These are phyloP conservation scores for Cephalopholis sonnerati DNA, from an alignment of 2,113 vertebrate species.

Conservation along the genomic window DNA sequence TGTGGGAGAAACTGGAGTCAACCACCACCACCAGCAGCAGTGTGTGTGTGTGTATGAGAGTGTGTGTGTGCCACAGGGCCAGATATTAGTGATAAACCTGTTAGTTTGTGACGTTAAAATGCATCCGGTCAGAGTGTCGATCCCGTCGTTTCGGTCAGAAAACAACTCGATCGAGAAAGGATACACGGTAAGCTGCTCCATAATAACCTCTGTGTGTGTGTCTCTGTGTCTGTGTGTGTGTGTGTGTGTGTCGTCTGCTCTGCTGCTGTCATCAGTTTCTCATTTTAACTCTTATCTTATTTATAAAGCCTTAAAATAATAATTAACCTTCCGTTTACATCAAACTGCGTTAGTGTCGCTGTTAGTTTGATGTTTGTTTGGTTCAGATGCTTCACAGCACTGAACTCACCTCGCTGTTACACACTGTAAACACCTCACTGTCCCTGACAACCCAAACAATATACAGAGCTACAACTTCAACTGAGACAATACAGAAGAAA, in stretches of 20 bases:
- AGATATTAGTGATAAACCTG: neutral
- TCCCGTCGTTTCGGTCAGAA: conserved; percentile 95
- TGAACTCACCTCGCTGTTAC: neutral
- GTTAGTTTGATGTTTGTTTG: neutral
- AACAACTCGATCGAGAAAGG: conserved; percentile 92
- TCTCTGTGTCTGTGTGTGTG: neutral
- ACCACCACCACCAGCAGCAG: conserved; percentile 33
- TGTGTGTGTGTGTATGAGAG: neutral
- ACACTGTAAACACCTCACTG: neutral
- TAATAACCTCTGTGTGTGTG: conserved; percentile 12
- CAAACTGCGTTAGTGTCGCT: neutral
- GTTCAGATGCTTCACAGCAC: neutral
- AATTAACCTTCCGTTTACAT: neutral
- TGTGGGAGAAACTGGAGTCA: conserved; percentile 27
- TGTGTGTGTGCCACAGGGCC: neutral
- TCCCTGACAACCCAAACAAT: no score
- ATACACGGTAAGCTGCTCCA: conserved; percentile 91
- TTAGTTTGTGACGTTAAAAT: conserved; percentile 54
- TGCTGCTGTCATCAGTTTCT: conserved; percentile 44
- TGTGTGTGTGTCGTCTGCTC: conserved; percentile 1
- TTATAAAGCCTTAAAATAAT: neutral
- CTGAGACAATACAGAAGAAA: neutral
- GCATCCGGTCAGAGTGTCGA: conserved; percentile 88
- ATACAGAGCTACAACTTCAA: neutral
- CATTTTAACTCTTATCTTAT: neutral